These are phyloP conservation scores for Synaphobranchus kaupii DNA, from an alignment of 2,797 vertebrate species.

Conservation along the genomic window DNA sequence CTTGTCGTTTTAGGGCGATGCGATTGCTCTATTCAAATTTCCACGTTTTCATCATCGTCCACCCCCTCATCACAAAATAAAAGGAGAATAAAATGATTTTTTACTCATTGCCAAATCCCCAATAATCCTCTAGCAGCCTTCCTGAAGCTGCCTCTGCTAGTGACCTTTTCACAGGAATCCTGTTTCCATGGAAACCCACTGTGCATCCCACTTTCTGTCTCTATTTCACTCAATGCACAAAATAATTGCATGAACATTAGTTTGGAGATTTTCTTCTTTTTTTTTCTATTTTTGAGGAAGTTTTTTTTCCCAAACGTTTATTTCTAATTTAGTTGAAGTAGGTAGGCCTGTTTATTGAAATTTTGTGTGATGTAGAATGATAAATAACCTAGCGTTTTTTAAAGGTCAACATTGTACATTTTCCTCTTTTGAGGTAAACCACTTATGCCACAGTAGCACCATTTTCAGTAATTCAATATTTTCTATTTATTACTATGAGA, in stretches of 20 bases:
- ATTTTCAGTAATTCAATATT: neutral
- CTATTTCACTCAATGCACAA: constrained; percentile 46
- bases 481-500: neutral
- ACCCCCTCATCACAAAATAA: constrained; percentile 54
- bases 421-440: neutral
- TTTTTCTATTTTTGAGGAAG: neutral
- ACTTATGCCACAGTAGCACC: neutral
- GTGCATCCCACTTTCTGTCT: constrained; percentile 59
- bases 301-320: neutral
- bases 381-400: neutral
- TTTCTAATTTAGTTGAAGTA: neutral
- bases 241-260: constrained; percentile 50
- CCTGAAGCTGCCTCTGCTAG: constrained; percentile 85
- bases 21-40: constrained; percentile 76
- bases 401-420: neutral
- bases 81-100: constrained; percentile 64
- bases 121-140: constrained; percentile 71
- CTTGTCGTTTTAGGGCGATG: constrained; percentile 62
- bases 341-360: neutral
- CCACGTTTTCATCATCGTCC: constrained; percentile 64
- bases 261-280: constrained; percentile 56
- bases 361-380: neutral
- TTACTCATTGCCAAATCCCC: constrained; percentile 58
- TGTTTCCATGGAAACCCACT: constrained; percentile 92
- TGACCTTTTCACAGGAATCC: constrained; percentile 93